Conservation (phyloP, 2,797 vertebrate species). For the Pantherophis vulpinus region DNA sequence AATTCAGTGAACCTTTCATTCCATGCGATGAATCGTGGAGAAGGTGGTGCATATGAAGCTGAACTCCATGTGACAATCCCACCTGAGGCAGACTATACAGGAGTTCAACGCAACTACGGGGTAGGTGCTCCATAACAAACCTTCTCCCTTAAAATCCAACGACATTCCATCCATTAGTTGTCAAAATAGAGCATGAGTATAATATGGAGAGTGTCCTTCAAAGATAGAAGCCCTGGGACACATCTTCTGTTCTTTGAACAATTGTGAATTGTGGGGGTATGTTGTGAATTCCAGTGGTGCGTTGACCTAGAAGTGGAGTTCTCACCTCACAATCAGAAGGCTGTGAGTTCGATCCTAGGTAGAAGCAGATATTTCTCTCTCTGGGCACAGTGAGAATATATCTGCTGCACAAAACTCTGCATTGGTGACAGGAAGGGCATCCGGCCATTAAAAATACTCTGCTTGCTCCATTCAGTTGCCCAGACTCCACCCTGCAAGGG, state of each 20-base stretch:
- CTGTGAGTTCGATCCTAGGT: too few relatives aligned
- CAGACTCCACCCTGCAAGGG: too few relatives aligned
- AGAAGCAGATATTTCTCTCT: too few relatives aligned
- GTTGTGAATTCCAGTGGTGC: too few relatives aligned
- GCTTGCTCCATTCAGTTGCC: too few relatives aligned
- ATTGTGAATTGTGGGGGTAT: neutral
- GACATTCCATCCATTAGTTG: neutral
- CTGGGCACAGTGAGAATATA: too few relatives aligned
- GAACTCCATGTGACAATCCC: constrained; percentile 88
- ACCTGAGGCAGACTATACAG: constrained; percentile 87
- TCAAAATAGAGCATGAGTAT: neutral
- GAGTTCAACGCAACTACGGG: constrained; percentile 86
- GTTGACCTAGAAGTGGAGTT: too few relatives aligned
- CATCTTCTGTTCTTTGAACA: neutral
- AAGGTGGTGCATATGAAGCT: constrained; percentile 90
- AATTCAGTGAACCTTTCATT: constrained; percentile 85
- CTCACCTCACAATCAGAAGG: too few relatives aligned
- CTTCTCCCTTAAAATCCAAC: neutral
- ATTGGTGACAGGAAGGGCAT: too few relatives aligned
- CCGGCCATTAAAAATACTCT: too few relatives aligned
- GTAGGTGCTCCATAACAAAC: constrained; percentile 63
- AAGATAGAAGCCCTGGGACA: neutral
- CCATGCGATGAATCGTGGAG: constrained; percentile 84
- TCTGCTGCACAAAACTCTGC: too few relatives aligned
- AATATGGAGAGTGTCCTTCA: neutral